These are phyloP conservation scores for Lophius piscatorius DNA, from an alignment of 2,113 vertebrate species.

Conservation along the genomic window DNA sequence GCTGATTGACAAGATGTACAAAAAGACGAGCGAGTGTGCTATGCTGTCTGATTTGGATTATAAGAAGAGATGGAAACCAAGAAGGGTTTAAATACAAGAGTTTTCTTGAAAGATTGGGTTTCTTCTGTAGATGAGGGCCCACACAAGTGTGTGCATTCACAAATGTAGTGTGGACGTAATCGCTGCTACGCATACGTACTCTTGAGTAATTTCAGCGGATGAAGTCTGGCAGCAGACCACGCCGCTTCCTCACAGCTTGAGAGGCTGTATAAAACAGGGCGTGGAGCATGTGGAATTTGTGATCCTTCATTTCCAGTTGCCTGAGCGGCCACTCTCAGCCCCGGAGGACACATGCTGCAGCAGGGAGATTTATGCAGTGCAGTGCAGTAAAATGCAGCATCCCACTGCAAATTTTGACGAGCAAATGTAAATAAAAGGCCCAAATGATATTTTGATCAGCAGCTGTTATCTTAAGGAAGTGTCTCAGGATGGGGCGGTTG, in stretches of 20 bases:
- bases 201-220: conserved; percentile 46
- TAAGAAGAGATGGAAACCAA: conserved; percentile 11
- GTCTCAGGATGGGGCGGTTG: conserved; percentile 28
- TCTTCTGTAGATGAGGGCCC: neutral
- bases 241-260: conserved; percentile 31
- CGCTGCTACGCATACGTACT: conserved; percentile 50
- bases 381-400: conserved; percentile 52
- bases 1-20: conserved; percentile 32
- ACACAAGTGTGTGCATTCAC: conserved; percentile 1
- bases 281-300: conserved; percentile 56
- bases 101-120: conserved; percentile 65
- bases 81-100: conserved; percentile 54
- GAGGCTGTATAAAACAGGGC: conserved; percentile 49
- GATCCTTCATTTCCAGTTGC: conserved; percentile 43
- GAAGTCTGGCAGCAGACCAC: conserved; percentile 53
- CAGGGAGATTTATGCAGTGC: conserved; percentile 52
- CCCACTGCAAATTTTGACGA: conserved; percentile 42
- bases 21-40: conserved; percentile 19
- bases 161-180: conserved; percentile 3
- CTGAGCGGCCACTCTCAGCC: conserved; percentile 26
- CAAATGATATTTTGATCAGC: conserved; percentile 63
- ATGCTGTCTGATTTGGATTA: conserved; percentile 32
- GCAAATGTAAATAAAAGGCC: conserved; percentile 55
- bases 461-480: conserved; percentile 35
- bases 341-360: conserved; percentile 44